Conservation (phyloP, 1,140 invertebrate genomes). For the Hyposmocoma kahamanoa region DNA sequence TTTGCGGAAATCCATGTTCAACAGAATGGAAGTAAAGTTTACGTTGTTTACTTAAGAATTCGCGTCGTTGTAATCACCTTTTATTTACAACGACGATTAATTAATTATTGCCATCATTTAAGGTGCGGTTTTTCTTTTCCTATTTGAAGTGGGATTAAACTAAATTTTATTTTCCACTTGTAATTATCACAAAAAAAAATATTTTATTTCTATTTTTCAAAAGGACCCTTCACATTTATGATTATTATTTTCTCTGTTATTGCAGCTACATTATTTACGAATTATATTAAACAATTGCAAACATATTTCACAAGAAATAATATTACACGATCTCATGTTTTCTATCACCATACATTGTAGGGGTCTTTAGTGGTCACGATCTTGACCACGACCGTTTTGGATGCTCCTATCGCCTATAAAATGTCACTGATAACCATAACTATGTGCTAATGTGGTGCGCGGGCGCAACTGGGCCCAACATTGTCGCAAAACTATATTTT, state of each 20-base stretch:
- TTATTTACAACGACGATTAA: too few species aligned
- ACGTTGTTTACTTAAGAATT: too few species aligned
- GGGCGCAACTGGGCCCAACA: not conserved
- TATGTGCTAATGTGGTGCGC: slow-evolving; percentile 27
- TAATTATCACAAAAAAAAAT: not conserved
- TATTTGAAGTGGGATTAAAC: too few species aligned
- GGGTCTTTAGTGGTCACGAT: slow-evolving; percentile 34
- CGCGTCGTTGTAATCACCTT: too few species aligned
- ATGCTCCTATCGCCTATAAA: slow-evolving; percentile 36
- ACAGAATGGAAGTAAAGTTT: too few species aligned
- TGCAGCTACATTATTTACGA: not conserved
- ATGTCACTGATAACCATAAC: slow-evolving; percentile 45
- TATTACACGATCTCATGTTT: not conserved
- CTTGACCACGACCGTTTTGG: slow-evolving; percentile 43
- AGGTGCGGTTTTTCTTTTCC: too few species aligned
- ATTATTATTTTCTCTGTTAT: not conserved
- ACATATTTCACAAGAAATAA: not conserved
- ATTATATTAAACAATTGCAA: not conserved
- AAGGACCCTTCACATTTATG: not conserved
- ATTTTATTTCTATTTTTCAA: not conserved
- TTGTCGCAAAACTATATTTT: not conserved
- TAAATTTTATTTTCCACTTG: too few species aligned
- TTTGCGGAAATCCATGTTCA: too few species aligned
- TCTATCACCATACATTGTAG: not conserved
- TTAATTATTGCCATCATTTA: too few species aligned